Conservation (phyloP, 2,797 vertebrate species). For the Sebastes baramenuke region DNA sequence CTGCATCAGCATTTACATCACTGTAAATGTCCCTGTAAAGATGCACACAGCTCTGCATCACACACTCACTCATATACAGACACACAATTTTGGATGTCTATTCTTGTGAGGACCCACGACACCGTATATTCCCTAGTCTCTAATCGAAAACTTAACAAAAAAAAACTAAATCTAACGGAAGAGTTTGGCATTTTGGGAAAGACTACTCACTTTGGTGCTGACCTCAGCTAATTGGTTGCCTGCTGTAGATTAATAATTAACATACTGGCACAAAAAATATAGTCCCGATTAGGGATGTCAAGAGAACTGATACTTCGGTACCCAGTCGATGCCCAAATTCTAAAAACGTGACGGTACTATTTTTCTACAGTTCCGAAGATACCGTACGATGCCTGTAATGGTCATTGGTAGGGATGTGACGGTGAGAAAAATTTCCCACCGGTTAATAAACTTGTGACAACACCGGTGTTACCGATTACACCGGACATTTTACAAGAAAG, state of each 20-base stretch:
- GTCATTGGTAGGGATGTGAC: no score
- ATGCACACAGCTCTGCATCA: constrained; percentile 7
- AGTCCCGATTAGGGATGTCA: fast-evolving
- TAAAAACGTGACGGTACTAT: no score
- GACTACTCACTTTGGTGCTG: background rate
- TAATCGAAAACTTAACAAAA: background rate
- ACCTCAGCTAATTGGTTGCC: background rate
- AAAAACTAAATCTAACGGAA: background rate
- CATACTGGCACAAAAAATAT: background rate
- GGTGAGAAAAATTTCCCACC: no score
- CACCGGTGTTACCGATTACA: no score
- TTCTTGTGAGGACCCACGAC: background rate
- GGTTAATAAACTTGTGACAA: no score
- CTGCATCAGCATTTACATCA: constrained; percentile 56
- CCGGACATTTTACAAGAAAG: no score
- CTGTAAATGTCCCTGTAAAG: constrained; percentile 12
- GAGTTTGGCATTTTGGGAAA: background rate
- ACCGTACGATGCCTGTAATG: no score
- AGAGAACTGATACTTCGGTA: no score
- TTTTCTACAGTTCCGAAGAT: no score
- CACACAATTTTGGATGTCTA: background rate
- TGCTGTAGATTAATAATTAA: background rate
- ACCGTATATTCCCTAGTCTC: background rate
- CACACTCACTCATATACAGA: background rate
- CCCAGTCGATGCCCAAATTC: no score